phyloP scores from a whole-genome alignment of 1,140 invertebrate genomes.

The Neelides sp. region DNA sequence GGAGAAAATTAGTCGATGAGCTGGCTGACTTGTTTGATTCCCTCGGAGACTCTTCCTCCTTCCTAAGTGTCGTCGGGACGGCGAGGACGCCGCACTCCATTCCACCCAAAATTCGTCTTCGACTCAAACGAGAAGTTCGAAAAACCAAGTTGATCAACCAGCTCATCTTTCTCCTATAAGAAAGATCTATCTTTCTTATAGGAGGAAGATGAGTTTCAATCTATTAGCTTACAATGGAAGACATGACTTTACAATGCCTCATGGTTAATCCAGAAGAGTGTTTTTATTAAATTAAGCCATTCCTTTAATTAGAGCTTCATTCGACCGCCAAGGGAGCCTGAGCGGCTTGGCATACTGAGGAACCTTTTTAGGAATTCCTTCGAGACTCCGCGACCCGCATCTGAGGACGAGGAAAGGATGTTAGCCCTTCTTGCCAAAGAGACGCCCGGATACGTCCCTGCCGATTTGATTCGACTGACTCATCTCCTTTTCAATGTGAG shows the following conservation, averaged over 20 bases:
- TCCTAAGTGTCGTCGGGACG: too few species aligned
- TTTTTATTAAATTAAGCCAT: conserved; percentile 2
- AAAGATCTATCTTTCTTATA: conserved; percentile 35
- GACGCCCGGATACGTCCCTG: conserved; percentile 42
- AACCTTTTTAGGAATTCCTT: conserved; percentile 14
- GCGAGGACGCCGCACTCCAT: too few species aligned
- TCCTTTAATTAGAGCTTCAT: conserved; percentile 33
- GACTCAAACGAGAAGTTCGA: too few species aligned
- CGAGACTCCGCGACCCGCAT: conserved; percentile 10
- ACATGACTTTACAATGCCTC: conserved; percentile 7
- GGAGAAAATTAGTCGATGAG: too few species aligned
- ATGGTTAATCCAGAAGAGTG: too few species aligned
- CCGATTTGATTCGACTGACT: conserved; percentile 39
- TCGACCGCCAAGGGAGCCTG: conserved; percentile 25
- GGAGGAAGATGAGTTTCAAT: conserved; percentile 11
- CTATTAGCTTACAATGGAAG: conserved; percentile 10
- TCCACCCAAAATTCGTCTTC: too few species aligned
- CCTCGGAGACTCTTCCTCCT: too few species aligned
- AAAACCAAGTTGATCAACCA: neutral
- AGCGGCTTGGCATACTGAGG: conserved; percentile 26
- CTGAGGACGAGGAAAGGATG: too few species aligned
- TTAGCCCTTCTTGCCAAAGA: conserved; percentile 35
- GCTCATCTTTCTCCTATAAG: conserved; percentile 9
- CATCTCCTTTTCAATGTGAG: conserved; percentile 33
- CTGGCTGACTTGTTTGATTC: too few species aligned